Evolutionary conservation across 2,888 invertebrate genomes (phyloP), one percentile per base, ranked within the genome.

Genomic region (Macroteleia sp.): DNA sequence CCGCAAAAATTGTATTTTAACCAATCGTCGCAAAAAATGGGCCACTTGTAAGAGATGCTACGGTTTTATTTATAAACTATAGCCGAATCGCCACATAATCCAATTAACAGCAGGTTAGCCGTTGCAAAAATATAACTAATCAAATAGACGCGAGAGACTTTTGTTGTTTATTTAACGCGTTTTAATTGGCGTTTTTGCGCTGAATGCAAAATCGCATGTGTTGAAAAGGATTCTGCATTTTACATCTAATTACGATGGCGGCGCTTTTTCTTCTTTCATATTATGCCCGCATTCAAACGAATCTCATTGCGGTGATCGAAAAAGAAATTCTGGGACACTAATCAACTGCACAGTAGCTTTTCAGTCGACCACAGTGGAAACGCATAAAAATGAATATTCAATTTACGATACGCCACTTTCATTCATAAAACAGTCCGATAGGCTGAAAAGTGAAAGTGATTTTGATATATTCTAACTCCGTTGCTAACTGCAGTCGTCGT

Each of bases 371-470:
- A n/a, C n/a, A n/a, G n/a, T n/a, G n/a, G n/a, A n/a, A n/a, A n/a
- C n/a, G 41, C 30, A 17, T 57, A n/a, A 19, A 19, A 28, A 28
- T 12, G 42, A 42, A 14, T 44, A 10, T 44, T 32, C 30, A 28
- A 59, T 44, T 44, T 30, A 14, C 30, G 22, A 19, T 30, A n/a
- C 30, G 19, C 19, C 20, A 56, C 42, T 42, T 57, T 57, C 44
- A 57, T 57, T 57, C 42, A 57, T 20, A 44, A 42, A 41, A 25
- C 16, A 9, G 17, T 6, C 34, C 34, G 34, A 42, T 20, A 39
- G 39, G n/a, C 25, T 1, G 16, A 20, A 46, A 34, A 39, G 61
- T 61, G 61, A 61, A 61, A 61, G 61, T 61, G 36, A 48, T 61
- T 34, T 48, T 6, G 39, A 48, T 36, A 48, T 6, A 48, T 17